Percentiles rank a stretch among this genome's conserved stretches.
Conservation (phyloP, 2,888 invertebrate genomes). For the Cactoblastis cactorum region DNA sequence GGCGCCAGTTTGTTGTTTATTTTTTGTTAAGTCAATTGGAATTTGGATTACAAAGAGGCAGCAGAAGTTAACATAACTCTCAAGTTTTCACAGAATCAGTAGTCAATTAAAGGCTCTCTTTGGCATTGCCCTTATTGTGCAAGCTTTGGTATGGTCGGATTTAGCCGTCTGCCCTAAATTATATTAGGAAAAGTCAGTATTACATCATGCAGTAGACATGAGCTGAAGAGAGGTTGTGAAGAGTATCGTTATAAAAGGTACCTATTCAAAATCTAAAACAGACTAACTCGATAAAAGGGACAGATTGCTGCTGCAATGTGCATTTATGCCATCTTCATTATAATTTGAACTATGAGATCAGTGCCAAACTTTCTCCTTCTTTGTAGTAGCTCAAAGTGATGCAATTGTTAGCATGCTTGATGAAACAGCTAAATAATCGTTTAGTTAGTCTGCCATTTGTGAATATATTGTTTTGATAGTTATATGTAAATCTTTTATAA, state of each 20-base stretch:
- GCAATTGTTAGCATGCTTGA: conserved; percentile 78
- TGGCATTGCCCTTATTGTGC: conserved; percentile 57
- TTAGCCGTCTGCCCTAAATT: conserved; percentile 29
- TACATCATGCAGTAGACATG: conserved; percentile 61
- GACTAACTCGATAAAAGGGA: conserved; percentile 67
- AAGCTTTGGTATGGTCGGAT: conserved; percentile 37
- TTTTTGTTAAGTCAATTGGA: conserved; percentile 71
- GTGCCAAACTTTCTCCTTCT: conserved; percentile 78
- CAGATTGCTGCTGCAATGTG: conserved; percentile 72
- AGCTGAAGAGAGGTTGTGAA: conserved; percentile 74
- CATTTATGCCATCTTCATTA: conserved; percentile 74
- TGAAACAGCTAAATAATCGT: conserved; percentile 75
- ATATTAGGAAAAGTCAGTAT: conserved; percentile 55
- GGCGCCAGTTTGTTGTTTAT: conserved; percentile 73
- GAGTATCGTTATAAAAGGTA: conserved; percentile 77
- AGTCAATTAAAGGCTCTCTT: conserved; percentile 74
- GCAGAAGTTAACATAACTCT: conserved; percentile 67
- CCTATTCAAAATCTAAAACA: conserved; percentile 76
- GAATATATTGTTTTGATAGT: conserved; percentile 80
- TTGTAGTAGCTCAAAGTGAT: conserved; percentile 79
- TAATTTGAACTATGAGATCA: conserved; percentile 75
- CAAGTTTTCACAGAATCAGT: conserved; percentile 75
- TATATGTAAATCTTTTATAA: conserved; percentile 80
- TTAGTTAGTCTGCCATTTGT: conserved; percentile 80
- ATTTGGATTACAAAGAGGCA: conserved; percentile 68